Base-by-base conservation (phyloP, 37 sponge, comb jelly and placozoan species). In the Mnemiopsis leidyi region DNA sequence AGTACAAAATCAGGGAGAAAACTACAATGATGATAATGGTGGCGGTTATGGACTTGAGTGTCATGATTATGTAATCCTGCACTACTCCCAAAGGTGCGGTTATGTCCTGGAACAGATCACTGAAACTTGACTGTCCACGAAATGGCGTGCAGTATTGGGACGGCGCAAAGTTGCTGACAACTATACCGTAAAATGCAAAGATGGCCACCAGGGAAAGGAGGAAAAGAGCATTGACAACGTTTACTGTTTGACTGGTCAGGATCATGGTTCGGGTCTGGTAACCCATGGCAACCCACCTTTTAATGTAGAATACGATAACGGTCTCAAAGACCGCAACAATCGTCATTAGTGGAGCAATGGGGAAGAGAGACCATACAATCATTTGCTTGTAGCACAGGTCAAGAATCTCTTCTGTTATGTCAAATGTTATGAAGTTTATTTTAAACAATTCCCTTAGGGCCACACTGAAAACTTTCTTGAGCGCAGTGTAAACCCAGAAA, bases 371-470 rank as follows among this genome's bases (percentile, higher is more conserved):
- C 90, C 90, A 85, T 2, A 85, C 90, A 0, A 85, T 38, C 90
- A 85, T 85, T 61, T 85, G 90, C 29, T 40, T 85, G 90, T 85
- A 85, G 61, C 90, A 40, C n/a, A 85, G 90, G 21, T 85, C 48
- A 29, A 85, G 90, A 37, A 85, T 85, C 35, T 85, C 90, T 26
- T 85, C 90, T 2, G 90, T 85, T 23, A 85, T 85, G 30, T 40
- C 61, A 39, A 85, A 85, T 37, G 0, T 61, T 0, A 36, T 37
- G 2, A 38, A 13, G 26, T 28, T 18, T 33, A 25, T 85, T n/a
- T 37, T 37, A 61, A 40, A 40, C 0, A 39, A 40, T 29, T 36
- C 21, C 48, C 35, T 40, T 1, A 85, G 16, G 29, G 36, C 36
- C 61, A 85, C n/a, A 39, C n/a, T 40, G 29, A 85, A 28, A 26